Conservation (phyloP, 2,113 vertebrate species). For the Syngnathus typhle region DNA sequence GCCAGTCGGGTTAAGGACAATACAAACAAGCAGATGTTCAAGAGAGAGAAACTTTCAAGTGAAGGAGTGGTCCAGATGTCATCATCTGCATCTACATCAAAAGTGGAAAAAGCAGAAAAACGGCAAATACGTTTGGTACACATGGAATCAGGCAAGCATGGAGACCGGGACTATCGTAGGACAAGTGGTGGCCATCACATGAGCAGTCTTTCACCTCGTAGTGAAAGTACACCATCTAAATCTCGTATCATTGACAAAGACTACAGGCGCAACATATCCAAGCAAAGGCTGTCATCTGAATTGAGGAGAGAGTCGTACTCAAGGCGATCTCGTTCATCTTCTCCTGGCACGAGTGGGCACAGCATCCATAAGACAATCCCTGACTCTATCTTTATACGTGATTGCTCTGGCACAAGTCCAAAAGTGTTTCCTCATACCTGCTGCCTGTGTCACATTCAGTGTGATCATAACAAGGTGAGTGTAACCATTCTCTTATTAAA, state of each 20-base stretch:
- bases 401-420: slow-evolving; percentile 86
- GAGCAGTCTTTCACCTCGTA: slow-evolving; percentile 37
- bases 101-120: slow-evolving; percentile 39
- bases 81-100: slow-evolving; percentile 20
- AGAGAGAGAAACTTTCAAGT: slow-evolving; percentile 58
- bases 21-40: slow-evolving; percentile 65
- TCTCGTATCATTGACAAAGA: slow-evolving; percentile 67
- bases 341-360: slow-evolving; percentile 36
- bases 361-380: slow-evolving; percentile 76
- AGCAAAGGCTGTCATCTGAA: slow-evolving; percentile 37
- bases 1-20: slow-evolving; percentile 72
- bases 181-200: slow-evolving; percentile 30
- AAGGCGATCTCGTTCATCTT: slow-evolving; percentile 40
- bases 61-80: slow-evolving; percentile 61
- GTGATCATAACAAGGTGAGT: slow-evolving; percentile 94
- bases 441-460: slow-evolving; percentile 89
- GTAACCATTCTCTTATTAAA: slow-evolving; percentile 28
- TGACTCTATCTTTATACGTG: slow-evolving; percentile 87
- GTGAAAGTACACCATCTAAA: slow-evolving; percentile 65
- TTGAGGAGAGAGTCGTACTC: slow-evolving; percentile 37
- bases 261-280: slow-evolving; percentile 62
- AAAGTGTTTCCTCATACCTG: slow-evolving; percentile 93
- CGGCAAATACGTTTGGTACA: slow-evolving; percentile 45
- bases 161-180: slow-evolving; percentile 60
- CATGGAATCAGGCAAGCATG: slow-evolving; percentile 57